A percentile compares a stretch with the other conserved stretches of the same genome.
These are phyloP conservation scores for Pharmacophagus antenor DNA, from an alignment of 2,888 invertebrate genomes.

Conservation along the genomic window DNA sequence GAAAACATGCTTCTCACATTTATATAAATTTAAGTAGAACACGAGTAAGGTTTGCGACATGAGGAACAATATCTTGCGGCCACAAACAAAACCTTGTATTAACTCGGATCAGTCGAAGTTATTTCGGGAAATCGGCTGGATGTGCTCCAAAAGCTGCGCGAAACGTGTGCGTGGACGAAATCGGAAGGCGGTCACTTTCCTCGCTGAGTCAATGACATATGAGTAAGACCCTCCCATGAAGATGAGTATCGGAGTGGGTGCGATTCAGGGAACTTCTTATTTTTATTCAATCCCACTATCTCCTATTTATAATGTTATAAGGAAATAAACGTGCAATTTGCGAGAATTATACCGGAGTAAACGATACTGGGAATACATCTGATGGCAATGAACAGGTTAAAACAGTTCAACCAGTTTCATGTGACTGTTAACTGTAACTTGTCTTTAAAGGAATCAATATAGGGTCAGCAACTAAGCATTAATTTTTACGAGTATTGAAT, in stretches of 20 bases:
- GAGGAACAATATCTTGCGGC: conserved; percentile 54
- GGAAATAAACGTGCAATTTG: conserved; percentile 37
- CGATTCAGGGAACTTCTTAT: conserved; percentile 53
- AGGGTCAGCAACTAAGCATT: conserved; percentile 2
- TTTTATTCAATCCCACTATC: conserved; percentile 39
- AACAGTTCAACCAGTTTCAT: conserved; percentile 1
- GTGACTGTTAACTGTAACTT: conserved; percentile 10
- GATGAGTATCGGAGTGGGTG: conserved; percentile 33
- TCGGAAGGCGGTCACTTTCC: conserved; percentile 72
- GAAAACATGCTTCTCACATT: neutral
- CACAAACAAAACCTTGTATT: conserved; percentile 58
- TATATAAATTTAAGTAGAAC: neutral
- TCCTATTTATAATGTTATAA: conserved; percentile 35
- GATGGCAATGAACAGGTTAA: conserved; percentile 13
- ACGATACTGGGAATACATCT: conserved; percentile 21
- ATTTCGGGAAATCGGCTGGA: conserved; percentile 76
- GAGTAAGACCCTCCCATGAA: conserved; percentile 42
- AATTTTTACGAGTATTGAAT: neutral
- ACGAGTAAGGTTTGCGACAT: conserved; percentile 30
- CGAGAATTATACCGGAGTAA: conserved; percentile 33
- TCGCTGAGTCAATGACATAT: conserved; percentile 72
- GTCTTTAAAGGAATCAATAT: conserved; percentile 1
- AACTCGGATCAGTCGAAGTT: conserved; percentile 62
- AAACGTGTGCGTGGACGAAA: conserved; percentile 43
- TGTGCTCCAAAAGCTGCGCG: conserved; percentile 66